Evolutionary conservation across 2,113 vertebrate species (phyloP), one percentile per base, ranked within the genome.

Genomic region (Bubo scandiacus): DNA sequence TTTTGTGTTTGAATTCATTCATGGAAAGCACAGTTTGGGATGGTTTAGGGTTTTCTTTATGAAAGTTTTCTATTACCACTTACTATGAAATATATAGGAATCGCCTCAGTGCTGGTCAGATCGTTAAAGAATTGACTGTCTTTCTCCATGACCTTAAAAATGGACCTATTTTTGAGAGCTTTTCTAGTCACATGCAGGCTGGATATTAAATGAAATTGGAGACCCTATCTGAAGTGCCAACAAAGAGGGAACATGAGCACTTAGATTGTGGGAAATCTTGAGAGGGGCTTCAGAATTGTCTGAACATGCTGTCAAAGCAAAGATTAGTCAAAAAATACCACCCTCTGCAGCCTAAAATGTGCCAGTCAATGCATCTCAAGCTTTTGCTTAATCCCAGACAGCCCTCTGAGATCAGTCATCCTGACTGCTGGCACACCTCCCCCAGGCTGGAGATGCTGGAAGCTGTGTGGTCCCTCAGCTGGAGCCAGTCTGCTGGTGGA

Each of bases 181-280:
- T 92, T 86, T 85, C 49, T 85, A 66, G 36, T 79, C 57, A 88
- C 9, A 21, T 10, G 45, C 19, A 80, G 59, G 17, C 34, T 88
- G 49, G 77, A 54, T 82, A 94, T 72, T 92, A 94, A 96, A 92
- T 67, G 7, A 47, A 94, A 91, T 47, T 66, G 47, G 58, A 86
- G 27, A 79, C 38, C 27, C 52, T 17, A 59, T 49, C 77, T 30
- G 18, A 89, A 79, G 66, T 42, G 47, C 17, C 58, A 90, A 67
- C n/a, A 81, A 91, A 77, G 36, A 87, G 17, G 45, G 14, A 92
- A 81, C 0, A 0, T 47, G 80, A 84, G 34, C 49, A 10, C 38
- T 87, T 58, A 70, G 27, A 68, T 22, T 49, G n/a, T 32, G 32
- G 40, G 20, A 92, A 85, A 47, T 54, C 74, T 84, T 83, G 74